Conservation (phyloP, 2,888 invertebrate species). For the Metellina segmentata region DNA sequence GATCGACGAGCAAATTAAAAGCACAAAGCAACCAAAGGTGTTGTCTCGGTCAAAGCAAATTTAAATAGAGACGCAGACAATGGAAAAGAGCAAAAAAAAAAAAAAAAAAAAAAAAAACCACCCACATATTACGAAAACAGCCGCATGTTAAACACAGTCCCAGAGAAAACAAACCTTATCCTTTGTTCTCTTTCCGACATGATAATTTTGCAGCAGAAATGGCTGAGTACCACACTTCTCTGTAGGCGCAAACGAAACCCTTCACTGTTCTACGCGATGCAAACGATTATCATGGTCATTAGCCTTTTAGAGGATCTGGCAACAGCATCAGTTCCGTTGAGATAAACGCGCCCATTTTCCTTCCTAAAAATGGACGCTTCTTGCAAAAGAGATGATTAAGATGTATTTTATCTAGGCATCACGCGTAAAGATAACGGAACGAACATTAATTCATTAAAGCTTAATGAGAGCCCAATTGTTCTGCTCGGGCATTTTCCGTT, state of each 20-base stretch:
- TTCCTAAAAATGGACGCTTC: constrained; percentile 55
- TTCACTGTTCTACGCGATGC: constrained; percentile 35
- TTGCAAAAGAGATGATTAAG: constrained; percentile 54
- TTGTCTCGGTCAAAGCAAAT: too few species aligned
- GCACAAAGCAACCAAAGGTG: too few species aligned
- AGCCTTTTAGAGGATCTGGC: constrained; percentile 51
- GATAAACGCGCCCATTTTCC: constrained; percentile 40
- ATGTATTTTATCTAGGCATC: constrained; percentile 50
- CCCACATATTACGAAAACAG: background rate
- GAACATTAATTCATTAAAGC: constrained; percentile 57
- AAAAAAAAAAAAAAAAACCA: too few species aligned
- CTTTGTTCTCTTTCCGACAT: background rate
- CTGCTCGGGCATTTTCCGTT: background rate
- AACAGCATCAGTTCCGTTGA: constrained; percentile 53
- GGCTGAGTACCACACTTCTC: background rate
- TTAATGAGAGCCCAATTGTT: constrained; percentile 50
- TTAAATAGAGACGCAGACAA: background rate
- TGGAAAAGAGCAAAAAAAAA: constrained; percentile 3
- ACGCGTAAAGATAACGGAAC: constrained; percentile 27
- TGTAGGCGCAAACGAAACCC: constrained; percentile 17
- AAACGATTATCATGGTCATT: constrained; percentile 59
- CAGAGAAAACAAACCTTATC: constrained; percentile 24
- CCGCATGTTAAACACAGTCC: constrained; percentile 14
- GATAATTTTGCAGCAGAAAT: constrained; percentile 3
- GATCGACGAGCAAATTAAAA: too few species aligned